Conservation (phyloP, 2,888 invertebrate genomes). For the Bombylius major region DNA sequence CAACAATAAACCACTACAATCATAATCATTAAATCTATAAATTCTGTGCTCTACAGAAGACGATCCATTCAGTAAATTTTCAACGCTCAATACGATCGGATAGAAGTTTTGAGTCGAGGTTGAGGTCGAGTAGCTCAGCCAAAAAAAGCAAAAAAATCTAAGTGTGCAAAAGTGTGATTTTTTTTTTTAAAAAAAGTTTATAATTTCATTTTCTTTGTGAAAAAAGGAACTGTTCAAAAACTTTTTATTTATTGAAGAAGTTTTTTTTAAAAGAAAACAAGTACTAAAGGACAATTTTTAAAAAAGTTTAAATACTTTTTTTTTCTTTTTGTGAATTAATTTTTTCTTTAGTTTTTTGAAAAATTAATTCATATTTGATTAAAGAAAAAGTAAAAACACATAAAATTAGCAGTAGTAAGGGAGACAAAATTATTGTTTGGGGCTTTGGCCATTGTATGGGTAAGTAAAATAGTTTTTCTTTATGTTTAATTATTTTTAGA, state of each 20-base stretch:
- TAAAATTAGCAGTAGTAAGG: conserved; percentile 6
- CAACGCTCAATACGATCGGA: conserved; percentile 4
- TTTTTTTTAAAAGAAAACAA: not conserved
- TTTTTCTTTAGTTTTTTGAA: not conserved
- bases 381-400: conserved; percentile 4
- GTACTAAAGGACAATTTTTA: not conserved
- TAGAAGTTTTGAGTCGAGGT: not conserved
- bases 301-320: not conserved
- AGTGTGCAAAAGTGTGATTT: not conserved
- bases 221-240: not conserved
- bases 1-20: not conserved
- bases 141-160: too few relatives aligned
- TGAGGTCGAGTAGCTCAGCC: not conserved
- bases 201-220: not conserved
- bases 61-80: conserved; percentile 12
- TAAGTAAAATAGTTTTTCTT: conserved; percentile 26
- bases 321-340: not conserved
- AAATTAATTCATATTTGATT: not conserved
- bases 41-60: conserved; percentile 6
- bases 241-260: not conserved
- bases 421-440: conserved; percentile 27
- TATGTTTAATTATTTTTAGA: conserved; percentile 1
- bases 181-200: not conserved
- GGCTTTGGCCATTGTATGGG: conserved; percentile 43
- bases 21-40: conserved; percentile 12